phyloP scores from a whole-genome alignment of 2,888 invertebrate species.

The Macaria liturata region DNA sequence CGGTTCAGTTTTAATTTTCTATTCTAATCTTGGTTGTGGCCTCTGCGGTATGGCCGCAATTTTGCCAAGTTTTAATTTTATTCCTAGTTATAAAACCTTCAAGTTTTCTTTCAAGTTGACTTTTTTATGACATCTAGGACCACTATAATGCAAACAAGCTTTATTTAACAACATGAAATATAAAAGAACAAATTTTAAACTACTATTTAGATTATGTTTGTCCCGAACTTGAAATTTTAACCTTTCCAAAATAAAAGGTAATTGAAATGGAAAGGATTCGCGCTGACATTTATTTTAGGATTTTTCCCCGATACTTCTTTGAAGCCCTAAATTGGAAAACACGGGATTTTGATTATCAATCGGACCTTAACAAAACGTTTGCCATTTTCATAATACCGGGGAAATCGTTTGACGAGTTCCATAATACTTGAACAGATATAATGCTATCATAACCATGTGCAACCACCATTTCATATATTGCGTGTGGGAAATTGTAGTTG shows the following conservation, averaged over 20 bases:
- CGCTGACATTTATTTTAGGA: background rate
- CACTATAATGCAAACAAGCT: constrained; percentile 18
- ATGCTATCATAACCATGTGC: constrained; percentile 2
- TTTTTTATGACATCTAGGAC: constrained; percentile 14
- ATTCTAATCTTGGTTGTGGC: too few relatives aligned
- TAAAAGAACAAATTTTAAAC: background rate
- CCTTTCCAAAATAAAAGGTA: background rate
- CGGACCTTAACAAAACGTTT: constrained; percentile 4
- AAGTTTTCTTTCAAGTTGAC: constrained; percentile 23
- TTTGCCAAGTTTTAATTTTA: constrained; percentile 19
- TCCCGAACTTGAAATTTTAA: too few relatives aligned
- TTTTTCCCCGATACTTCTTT: background rate
- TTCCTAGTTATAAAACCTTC: constrained; percentile 21
- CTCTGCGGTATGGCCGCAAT: too few relatives aligned
- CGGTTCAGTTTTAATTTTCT: constrained; percentile 18
- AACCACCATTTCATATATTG: background rate
- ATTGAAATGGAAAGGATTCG: background rate
- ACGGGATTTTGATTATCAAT: constrained; percentile 6
- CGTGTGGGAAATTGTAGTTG: background rate
- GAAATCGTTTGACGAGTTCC: constrained; percentile 4
- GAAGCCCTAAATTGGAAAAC: constrained; percentile 4
- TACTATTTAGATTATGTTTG: background rate
- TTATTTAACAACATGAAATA: constrained; percentile 9
- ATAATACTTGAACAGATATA: constrained; percentile 4
- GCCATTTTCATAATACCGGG: constrained; percentile 5